Evolutionary conservation across 2,888 invertebrate genomes (phyloP).

Genomic region (Lumbricus terrestris): DNA sequence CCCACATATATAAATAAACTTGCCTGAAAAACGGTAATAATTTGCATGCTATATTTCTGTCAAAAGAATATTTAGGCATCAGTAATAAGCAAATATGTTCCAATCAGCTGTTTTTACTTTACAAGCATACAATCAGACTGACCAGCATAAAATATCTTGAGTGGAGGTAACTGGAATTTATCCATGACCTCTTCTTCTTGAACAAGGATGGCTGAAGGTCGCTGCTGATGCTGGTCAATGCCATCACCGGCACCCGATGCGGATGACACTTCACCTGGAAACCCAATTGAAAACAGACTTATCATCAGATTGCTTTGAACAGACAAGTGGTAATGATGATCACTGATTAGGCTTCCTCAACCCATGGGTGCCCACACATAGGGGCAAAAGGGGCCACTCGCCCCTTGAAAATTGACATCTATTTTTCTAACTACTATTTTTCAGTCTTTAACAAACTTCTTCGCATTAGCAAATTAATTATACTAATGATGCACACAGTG

Average conservation of each 20-base stretch:
- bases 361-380: no score
- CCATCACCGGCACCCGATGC: neutral
- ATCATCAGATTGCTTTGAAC: neutral
- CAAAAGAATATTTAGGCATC: neutral
- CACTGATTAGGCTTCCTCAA: neutral
- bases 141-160: slow-evolving; percentile 14
- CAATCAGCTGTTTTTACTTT: neutral
- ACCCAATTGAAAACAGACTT: neutral
- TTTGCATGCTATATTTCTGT: no score
- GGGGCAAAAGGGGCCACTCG: no score
- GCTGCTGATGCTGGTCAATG: neutral
- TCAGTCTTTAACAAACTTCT: no score
- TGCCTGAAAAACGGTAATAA: neutral
- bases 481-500: no score
- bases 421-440: no score
- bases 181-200: slow-evolving; percentile 14
- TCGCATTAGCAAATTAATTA: no score
- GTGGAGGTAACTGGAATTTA: slow-evolving; percentile 11
- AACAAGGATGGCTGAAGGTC: neutral
- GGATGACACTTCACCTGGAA: neutral
- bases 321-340: neutral
- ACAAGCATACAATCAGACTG: neutral
- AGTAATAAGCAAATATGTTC: neutral
- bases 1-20: neutral
- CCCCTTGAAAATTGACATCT: no score